Evolutionary conservation across 2,888 invertebrate species (phyloP).

Genomic region (Lymantria dispar): DNA sequence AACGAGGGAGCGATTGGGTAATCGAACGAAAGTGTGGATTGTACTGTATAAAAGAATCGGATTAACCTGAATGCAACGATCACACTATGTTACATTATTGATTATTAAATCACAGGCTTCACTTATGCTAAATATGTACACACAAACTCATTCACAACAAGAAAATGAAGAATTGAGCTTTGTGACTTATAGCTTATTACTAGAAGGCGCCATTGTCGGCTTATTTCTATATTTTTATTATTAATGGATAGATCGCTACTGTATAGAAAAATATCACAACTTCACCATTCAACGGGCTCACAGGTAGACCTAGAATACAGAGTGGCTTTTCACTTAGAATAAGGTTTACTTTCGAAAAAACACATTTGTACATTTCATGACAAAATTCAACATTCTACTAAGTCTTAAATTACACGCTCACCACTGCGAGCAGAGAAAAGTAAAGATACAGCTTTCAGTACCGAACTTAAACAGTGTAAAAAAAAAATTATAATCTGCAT

Average conservation of each 20-base stretch:
- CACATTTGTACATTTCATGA: constrained; percentile 82
- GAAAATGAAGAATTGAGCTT: constrained; percentile 73
- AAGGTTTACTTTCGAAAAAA: constrained; percentile 77
- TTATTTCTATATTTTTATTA: constrained; percentile 45
- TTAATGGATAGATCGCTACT: constrained; percentile 33
- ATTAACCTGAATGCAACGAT: constrained; percentile 54
- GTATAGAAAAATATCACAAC: constrained; percentile 78
- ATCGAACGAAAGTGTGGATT: constrained; percentile 35
- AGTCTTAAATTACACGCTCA: constrained; percentile 71
- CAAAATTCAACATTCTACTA: constrained; percentile 81
- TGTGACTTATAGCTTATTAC: constrained; percentile 67
- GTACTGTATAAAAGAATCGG: constrained; percentile 39
- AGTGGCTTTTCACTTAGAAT: constrained; percentile 73
- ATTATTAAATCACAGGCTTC: constrained; percentile 73
- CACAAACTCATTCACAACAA: constrained; percentile 73
- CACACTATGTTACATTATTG: constrained; percentile 60
- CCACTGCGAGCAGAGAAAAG: constrained; percentile 54
- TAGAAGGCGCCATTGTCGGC: constrained; percentile 54
- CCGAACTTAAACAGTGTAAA: constrained; percentile 74
- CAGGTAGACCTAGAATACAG: constrained; percentile 77
- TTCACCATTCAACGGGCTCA: constrained; percentile 71
- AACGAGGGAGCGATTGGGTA: constrained; percentile 16
- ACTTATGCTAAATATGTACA: constrained; percentile 80
- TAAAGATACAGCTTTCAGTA: constrained; percentile 71
- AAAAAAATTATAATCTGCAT: constrained; percentile 72